Evolutionary conservation across 1,140 invertebrate species (phyloP).

Genomic region (Drosophila lowei): DNA sequence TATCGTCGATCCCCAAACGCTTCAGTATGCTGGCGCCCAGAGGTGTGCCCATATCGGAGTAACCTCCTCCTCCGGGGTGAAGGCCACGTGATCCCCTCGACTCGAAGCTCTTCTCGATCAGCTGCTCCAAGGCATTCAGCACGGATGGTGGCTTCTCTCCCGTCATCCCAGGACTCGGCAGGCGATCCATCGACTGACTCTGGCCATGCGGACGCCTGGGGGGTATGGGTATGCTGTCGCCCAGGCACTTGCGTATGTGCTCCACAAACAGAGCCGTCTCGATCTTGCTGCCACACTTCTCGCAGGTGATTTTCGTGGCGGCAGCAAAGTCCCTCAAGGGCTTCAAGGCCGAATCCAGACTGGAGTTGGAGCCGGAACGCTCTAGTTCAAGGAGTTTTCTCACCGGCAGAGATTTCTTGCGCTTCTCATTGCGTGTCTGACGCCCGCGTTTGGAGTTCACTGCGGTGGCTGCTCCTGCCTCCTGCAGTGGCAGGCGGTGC

Average conservation of each 20-base stretch:
- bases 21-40: conserved; percentile 95
- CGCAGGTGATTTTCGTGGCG: conserved; percentile 94
- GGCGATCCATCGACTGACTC: conserved; percentile 73
- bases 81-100: conserved; percentile 86
- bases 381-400: conserved; percentile 95
- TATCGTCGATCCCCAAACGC: conserved; percentile 96
- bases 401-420: conserved; percentile 96
- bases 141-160: conserved; percentile 89
- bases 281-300: conserved; percentile 97
- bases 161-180: conserved; percentile 83
- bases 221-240: conserved; percentile 87
- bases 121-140: conserved; percentile 96
- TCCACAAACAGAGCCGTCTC: conserved; percentile 96
- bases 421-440: conserved; percentile 91
- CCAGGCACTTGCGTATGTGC: conserved; percentile 94
- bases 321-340: conserved; percentile 85
- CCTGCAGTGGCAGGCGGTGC: neutral
- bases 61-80: conserved; percentile 32
- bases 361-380: conserved; percentile 86
- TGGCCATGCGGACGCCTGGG: conserved; percentile 35
- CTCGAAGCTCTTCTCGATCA: conserved; percentile 98
- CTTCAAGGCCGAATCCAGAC: conserved; percentile 88
- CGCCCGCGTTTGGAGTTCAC: conserved; percentile 90
- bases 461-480: conserved; percentile 62
- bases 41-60: conserved; percentile 85